Evolutionary conservation across 2,113 vertebrate species (phyloP), one percentile per base, ranked within the genome.

Genomic region (Colinus virginianus): DNA sequence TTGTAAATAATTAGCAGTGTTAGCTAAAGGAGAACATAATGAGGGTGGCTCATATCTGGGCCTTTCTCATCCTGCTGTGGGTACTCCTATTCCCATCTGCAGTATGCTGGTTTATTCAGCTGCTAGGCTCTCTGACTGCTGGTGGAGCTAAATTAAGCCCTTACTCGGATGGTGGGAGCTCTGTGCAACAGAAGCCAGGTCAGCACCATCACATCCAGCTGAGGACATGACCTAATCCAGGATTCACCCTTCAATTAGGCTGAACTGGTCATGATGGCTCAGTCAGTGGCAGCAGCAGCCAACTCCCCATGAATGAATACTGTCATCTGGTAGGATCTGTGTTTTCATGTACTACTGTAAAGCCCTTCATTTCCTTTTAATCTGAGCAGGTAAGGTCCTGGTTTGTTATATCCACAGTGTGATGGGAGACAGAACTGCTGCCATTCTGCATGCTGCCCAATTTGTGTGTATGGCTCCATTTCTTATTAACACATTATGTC

Each of bases 181-280:
- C 14, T 66, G 34, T 79, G 76, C 83, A 78, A 61, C 77, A 88
- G 17, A 26, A 87, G 55, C 43, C 22, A 68, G 84, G 87, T 92
- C 93, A 92, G 56, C 90, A 80, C 61, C 76, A 49, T 76, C 64
- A 80, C 26, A 5, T 28, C 64, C 43, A 84, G 76, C 72, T 11
- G 25, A 79, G 51, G 80, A 12, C 69, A 58, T 0, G 0, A 68
- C 84, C 59, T 36, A 46, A 2, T n/a, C 40, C 56, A 2, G 2
- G 51, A 36, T 49, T 88, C 58, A 79, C 26, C 42, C 13, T 69
- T 32, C 58, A 16, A 0, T 58, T 25, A 59, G 13, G 19, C 59
- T 55, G 58, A 55, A 3, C 38, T 30, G n/a, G 75, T 55, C 18
- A 2, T 1, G 4, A 5, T 58, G 84, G 71, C 78, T 89, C 59